Conservation (phyloP, 2,888 invertebrate species). For the Sarcophaga rosellei region DNA sequence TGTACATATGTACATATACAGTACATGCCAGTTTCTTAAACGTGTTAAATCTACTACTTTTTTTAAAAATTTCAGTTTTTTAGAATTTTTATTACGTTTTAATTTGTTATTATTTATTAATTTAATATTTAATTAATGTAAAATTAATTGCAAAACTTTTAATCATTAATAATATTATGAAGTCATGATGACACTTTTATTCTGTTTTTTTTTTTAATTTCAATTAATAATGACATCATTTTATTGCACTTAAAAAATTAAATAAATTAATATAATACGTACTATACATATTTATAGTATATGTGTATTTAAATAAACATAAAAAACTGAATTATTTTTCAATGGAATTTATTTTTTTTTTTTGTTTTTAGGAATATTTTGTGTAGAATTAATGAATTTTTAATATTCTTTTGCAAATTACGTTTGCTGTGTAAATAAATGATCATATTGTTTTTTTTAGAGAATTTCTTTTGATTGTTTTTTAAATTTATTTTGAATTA, state of each 20-base stretch:
- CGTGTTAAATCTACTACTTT: too few relatives aligned
- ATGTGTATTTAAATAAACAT: too few relatives aligned
- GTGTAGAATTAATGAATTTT: slow-evolving; percentile 22
- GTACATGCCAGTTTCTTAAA: too few relatives aligned
- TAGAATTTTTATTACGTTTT: not conserved
- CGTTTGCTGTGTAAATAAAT: slow-evolving; percentile 1
- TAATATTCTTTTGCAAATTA: slow-evolving; percentile 24
- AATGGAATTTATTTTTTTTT: slow-evolving; percentile 4
- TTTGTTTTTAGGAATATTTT: not conserved
- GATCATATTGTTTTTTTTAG: not conserved
- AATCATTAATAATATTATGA: not conserved
- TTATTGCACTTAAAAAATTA: not conserved
- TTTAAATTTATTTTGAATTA: too few relatives aligned
- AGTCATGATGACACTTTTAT: slow-evolving; percentile 38
- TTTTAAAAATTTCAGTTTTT: too few relatives aligned
- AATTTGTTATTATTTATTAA: too few relatives aligned
- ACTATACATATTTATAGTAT: too few relatives aligned
- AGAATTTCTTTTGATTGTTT: too few relatives aligned
- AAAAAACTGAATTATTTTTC: not conserved
- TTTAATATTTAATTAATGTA: slow-evolving; percentile 6
- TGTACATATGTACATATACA: too few relatives aligned
- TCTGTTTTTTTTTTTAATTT: not conserved
- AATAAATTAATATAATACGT: not conserved
- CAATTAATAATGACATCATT: slow-evolving; percentile 37
- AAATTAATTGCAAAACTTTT: slow-evolving; percentile 19